Conservation (phyloP, 2,113 vertebrate species). For the Ophthalmolycus amberensis region DNA sequence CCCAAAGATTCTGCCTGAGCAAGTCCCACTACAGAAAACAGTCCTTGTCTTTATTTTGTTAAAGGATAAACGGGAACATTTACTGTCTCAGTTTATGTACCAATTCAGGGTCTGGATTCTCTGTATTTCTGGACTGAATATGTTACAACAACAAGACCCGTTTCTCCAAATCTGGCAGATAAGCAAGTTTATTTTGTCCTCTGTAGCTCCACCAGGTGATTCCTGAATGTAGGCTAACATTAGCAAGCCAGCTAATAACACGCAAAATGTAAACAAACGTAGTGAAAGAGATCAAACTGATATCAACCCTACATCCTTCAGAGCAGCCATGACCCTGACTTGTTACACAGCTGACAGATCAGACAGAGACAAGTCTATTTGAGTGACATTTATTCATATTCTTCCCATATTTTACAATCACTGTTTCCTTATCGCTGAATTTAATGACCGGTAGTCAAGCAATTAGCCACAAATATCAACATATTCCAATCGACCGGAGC, state of each 20-base stretch:
- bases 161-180: neutral
- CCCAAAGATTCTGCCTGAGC: neutral
- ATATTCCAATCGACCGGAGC: neutral
- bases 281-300: neutral
- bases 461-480: neutral
- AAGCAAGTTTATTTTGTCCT: neutral
- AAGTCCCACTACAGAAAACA: neutral
- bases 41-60: neutral
- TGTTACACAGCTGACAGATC: neutral
- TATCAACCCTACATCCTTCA: neutral
- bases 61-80: neutral
- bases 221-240: neutral
- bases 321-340: neutral
- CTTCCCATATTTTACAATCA: neutral
- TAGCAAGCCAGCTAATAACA: neutral
- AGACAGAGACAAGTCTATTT: neutral
- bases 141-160: neutral
- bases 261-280: neutral
- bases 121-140: neutral
- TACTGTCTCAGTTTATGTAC: neutral
- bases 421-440: slow-evolving; percentile 17
- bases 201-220: neutral
- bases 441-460: neutral
- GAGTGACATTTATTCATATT: neutral
- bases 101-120: neutral